Evolutionary conservation across 2,113 vertebrate genomes (phyloP).

Genomic region (Erpornis zantholeuca): DNA sequence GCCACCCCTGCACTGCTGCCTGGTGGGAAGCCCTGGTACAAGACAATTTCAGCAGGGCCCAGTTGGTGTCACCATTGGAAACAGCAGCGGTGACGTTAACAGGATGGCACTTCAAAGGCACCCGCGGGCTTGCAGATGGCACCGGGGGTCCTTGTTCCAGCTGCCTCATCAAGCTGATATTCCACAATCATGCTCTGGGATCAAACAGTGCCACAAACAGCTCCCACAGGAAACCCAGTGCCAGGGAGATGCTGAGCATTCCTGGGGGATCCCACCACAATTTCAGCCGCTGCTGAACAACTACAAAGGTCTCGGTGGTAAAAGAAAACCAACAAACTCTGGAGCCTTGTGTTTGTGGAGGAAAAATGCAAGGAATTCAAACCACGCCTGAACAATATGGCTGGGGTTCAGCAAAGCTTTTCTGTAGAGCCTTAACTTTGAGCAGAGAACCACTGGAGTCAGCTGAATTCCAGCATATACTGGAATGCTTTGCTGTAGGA

Average conservation of each 20-base stretch:
- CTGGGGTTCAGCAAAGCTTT: not conserved
- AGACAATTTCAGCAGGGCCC: slow-evolving; percentile 12
- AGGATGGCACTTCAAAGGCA: slow-evolving; percentile 40
- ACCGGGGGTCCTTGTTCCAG: slow-evolving; percentile 48
- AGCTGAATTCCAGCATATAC: not conserved
- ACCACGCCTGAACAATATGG: not conserved
- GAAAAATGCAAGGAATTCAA: not conserved
- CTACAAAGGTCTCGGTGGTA: accelerated
- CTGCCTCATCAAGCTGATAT: slow-evolving; percentile 26
- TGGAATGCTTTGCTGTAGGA: not conserved
- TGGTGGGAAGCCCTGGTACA: slow-evolving; percentile 19
- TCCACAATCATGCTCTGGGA: not conserved
- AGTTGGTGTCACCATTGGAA: slow-evolving; percentile 45
- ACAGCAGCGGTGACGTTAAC: slow-evolving; percentile 49
- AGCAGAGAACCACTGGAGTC: not conserved
- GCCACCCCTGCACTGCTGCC: slow-evolving; percentile 2
- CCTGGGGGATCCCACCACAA: accelerated
- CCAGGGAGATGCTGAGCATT: not conserved
- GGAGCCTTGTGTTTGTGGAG: not conserved
- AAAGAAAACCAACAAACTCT: not conserved
- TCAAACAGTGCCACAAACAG: not conserved
- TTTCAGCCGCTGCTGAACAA: not conserved
- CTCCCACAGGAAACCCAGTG: not conserved
- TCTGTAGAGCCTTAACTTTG: not conserved
- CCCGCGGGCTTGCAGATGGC: slow-evolving; percentile 15